Conservation (phyloP, 2,113 vertebrate genomes). For the Xenopus tropicalis region DNA sequence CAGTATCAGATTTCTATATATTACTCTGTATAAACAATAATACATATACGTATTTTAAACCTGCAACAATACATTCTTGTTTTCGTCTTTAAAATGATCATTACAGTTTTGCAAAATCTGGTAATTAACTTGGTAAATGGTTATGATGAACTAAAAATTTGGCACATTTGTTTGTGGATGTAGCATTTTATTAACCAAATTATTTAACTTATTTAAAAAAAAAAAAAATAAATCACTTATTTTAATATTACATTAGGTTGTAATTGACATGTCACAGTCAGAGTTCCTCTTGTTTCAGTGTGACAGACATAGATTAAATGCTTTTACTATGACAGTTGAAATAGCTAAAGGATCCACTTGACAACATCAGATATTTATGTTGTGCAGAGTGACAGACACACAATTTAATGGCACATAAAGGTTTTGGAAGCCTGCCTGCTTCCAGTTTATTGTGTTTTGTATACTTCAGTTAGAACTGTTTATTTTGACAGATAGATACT, state of each 20-base stretch:
- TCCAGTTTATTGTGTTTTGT: conserved; percentile 63
- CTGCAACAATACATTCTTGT: background rate
- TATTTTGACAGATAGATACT: conserved; percentile 78
- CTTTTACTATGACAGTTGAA: conserved; percentile 12
- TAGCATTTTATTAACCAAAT: too few species aligned
- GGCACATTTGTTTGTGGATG: background rate
- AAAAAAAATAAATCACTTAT: background rate
- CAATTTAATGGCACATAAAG: conserved; percentile 53
- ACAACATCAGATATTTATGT: conserved; percentile 50
- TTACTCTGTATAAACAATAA: too few species aligned
- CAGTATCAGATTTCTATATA: too few species aligned
- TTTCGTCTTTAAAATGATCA: background rate
- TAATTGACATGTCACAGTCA: background rate
- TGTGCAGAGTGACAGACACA: conserved; percentile 59
- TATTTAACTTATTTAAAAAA: too few species aligned
- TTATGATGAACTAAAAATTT: background rate
- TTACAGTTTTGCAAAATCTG: background rate
- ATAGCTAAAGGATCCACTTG: conserved; percentile 42
- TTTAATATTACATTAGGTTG: background rate
- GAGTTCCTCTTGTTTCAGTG: background rate
- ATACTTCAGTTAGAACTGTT: conserved; percentile 69
- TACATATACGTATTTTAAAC: too few species aligned
- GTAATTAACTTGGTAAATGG: too few species aligned
- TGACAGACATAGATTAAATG: conserved; percentile 7
- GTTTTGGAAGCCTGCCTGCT: conserved; percentile 61